Evolutionary conservation across 1,140 invertebrate genomes (phyloP), one percentile per base, ranked within the genome.

Genomic region (Delia radicum): DNA sequence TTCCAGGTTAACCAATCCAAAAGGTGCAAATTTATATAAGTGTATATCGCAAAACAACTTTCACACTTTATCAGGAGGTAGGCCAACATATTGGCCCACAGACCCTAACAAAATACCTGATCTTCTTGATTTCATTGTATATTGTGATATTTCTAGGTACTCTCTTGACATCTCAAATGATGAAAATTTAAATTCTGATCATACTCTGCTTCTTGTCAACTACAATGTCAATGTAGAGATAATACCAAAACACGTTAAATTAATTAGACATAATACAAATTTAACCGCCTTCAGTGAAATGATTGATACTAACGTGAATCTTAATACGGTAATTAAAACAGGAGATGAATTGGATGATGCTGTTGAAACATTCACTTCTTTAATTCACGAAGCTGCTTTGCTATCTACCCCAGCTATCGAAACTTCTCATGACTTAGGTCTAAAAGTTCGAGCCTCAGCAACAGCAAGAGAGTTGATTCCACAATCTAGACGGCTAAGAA

Each of bases 61-160:
- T n/a, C 73, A 77, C 28, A 42, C 65, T n/a, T 21, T 82, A 28
- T 81, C 81, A 28, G 79, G 81, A 13, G 80, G 83, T 3, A 80
- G 86, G 77, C 85, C 85, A 15, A 87, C 84, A n/a, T 84, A 87
- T 75, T 87, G 86, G 81, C 82, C 87, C 27, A 77, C 80, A 10
- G 86, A 85, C 46, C 27, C 18, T n/a, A 80, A 74, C 37, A 86
- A 83, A 82, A 80, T 77, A 12, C 82, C 86, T 12, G 82, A 87
- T 74, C n/a, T 87, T 8, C 18, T 87, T 12, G 85, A 87, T 42
- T 87, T 87, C 46, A 80, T 83, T 29, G 74, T 87, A 29, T 74
- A 73, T 10, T 81, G 78, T 77, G 81, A 80, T 33, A 74, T 86
- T 3, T 77, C 76, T 63, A 65, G 75, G 61, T 5, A 42, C 65